Base-by-base conservation (phyloP, 2,113 vertebrate genomes). In the Megaceryle torquata region DNA sequence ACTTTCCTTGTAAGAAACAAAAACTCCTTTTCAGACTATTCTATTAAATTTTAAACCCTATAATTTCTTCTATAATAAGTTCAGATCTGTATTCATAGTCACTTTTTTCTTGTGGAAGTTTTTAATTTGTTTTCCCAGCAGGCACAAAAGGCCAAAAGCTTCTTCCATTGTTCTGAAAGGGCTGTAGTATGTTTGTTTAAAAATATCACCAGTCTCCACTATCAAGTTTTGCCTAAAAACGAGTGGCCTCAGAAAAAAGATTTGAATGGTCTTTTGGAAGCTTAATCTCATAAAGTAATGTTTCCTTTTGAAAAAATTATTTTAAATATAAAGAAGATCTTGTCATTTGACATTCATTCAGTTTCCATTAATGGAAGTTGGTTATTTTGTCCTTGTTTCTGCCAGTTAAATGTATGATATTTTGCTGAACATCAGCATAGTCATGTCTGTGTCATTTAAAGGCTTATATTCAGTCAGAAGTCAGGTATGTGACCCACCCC, bases 221-320 rank as follows among this genome's bases (percentile, higher is more conserved):
- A 51, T 2, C 6, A 89, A 44, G 3, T n/a, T 69, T 53, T 86
- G 2, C n/a, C 60, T 48, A 26, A 51, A 57, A 68, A 16, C 0
- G 2, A 26, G 20, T 9, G 21, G 28, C n/a, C 56, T 77, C 22
- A 29, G 28, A 67, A 46, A 20, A 46, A 88, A 50, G 25, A 3
- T 67, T 69, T n/a, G 37, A 22, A 13, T 75, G 18, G 13, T 64
- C 5, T 48, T 68, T 50, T 48, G 13, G 39, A 82, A 86, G 9
- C 13, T n/a, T 44, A 41, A 0, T 13, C n/a, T 65, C 57, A 61
- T 33, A 28, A 46, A 44, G 5, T 46, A 15, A 25, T 6, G 1
- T 11, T 10, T 86, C 8, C 16, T 17, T 48, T 67, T 61, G 4
- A 25, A 25, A 51, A 8, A 41, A 59, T 50, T 19, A 7, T 56